A percentile compares a stretch with the other conserved stretches of the same genome.
phyloP scores from a whole-genome alignment of 2,888 invertebrate genomes.

The Pemphredon lugubris region DNA sequence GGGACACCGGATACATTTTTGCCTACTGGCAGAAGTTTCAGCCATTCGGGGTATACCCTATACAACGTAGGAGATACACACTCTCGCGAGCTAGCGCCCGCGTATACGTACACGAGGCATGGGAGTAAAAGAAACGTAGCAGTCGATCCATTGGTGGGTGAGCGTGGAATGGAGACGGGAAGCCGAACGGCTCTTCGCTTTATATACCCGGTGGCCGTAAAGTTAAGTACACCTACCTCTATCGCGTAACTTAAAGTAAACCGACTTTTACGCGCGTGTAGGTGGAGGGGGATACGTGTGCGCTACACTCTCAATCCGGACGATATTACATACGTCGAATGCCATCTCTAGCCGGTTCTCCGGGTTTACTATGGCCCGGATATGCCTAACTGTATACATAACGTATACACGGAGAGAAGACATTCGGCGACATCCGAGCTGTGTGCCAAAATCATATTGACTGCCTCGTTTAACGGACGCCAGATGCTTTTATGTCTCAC shows the following conservation, averaged over 20 bases:
- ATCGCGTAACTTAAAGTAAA: conserved; percentile 74
- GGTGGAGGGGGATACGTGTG: conserved; percentile 24
- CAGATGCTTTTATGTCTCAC: conserved; percentile 67
- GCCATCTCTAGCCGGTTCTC: conserved; percentile 59
- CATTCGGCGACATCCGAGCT: conserved; percentile 71
- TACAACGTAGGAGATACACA: too few relatives aligned
- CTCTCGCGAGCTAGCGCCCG: too few relatives aligned
- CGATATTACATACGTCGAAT: conserved; percentile 65
- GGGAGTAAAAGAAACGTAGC: conserved; percentile 35
- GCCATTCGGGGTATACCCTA: conserved; percentile 39
- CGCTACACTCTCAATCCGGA: conserved; percentile 32
- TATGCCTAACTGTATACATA: conserved; percentile 34
- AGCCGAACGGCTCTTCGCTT: conserved; percentile 61
- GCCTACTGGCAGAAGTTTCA: conserved; percentile 54
- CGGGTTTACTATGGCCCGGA: conserved; percentile 32
- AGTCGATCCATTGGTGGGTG: conserved; percentile 55
- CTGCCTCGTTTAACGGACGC: conserved; percentile 70
- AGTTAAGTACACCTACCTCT: conserved; percentile 51
- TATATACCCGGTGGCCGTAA: conserved; percentile 28
- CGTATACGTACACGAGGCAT: conserved; percentile 25
- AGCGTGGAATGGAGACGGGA: conserved; percentile 58
- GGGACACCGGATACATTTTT: conserved; percentile 56
- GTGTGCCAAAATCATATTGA: conserved; percentile 78
- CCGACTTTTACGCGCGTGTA: conserved; percentile 76
- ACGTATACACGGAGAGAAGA: too few relatives aligned